Evolutionary conservation across 2,113 vertebrate genomes (phyloP), one percentile per base, ranked within the genome.

Genomic region (Poeciliopsis retropinna): DNA sequence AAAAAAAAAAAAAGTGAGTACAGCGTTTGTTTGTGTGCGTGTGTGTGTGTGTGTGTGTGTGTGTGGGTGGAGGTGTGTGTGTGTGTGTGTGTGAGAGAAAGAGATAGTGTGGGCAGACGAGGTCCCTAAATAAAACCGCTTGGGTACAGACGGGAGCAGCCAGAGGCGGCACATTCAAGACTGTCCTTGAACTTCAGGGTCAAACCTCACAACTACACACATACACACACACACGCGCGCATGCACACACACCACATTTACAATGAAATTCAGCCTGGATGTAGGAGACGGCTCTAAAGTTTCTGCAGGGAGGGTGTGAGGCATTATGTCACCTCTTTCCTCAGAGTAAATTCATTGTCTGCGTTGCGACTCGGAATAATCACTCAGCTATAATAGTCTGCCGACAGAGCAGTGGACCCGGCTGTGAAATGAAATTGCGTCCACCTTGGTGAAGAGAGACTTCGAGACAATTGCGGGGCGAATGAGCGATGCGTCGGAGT

Each of bases 121-220:
- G 87, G 88, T 89, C 89, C 91, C 93, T 95, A 94, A 93, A 94
- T 94, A 94, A 93, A 94, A 87, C 89, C 91, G 88, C 93, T 86
- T 91, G 92, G 91, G 92, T 91, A 87, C 87, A 90, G 85, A 85
- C 85, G 79, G 81, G 83, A 91, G 91, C 89, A 91, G 92, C 93
- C 91, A 89, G 90, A 92, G 93, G 94, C 93, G 79, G 80, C 81
- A 79, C 81, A 81, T 86, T 77, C 78, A 89, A 86, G 88, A 76
- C 80, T 87, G 93, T 94, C 94, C 93, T 94, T 94, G 92, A 93
- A 92, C 92, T 91, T 74, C 27, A 31, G 73, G 88, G 87, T 91
- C 89, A 84, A 68, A 80, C 67, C 77, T 75, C 79, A 72, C 73
- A 64, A 67, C 51, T 39, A 72, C 73, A 82, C 41, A 11, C 39